These are phyloP conservation scores for Solen grandis DNA, from an alignment of 1,140 invertebrate genomes.

Conservation along the genomic window DNA sequence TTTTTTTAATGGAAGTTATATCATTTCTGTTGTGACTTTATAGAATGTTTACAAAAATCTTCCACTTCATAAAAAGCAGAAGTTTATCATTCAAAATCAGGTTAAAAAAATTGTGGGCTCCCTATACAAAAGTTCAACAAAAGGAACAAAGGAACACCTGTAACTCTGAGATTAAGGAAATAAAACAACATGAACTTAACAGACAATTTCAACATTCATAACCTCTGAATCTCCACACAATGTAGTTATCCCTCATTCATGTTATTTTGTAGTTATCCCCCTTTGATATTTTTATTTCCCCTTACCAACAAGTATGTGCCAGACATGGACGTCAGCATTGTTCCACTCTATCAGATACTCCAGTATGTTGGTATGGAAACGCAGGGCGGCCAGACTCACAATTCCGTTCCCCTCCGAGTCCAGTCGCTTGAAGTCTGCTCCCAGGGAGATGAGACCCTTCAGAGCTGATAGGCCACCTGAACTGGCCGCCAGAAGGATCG, in stretches of 20 bases:
- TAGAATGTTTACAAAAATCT: too few species aligned
- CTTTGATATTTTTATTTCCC: not conserved
- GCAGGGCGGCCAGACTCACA: constrained; percentile 76
- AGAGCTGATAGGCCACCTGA: constrained; percentile 77
- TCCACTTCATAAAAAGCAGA: too few species aligned
- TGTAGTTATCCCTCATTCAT: not conserved
- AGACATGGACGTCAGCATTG: constrained; percentile 75
- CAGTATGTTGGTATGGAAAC: constrained; percentile 79
- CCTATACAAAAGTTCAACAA: not conserved
- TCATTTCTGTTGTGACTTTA: too few species aligned
- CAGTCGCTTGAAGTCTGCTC: constrained; percentile 69
- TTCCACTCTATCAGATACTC: constrained; percentile 79
- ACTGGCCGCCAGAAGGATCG: constrained; percentile 78
- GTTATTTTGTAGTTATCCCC: not conserved
- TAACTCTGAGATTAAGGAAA: too few species aligned
- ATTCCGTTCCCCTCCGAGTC: constrained; percentile 76
- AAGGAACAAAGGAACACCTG: too few species aligned
- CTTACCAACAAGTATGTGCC: constrained; percentile 79
- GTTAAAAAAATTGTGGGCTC: not conserved
- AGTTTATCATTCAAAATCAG: not conserved
- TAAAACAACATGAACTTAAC: too few species aligned
- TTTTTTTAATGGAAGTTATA: too few species aligned
- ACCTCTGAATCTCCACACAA: not conserved
- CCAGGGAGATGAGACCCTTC: constrained; percentile 75
- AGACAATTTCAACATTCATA: too few species aligned